Base-by-base conservation (phyloP, 1,140 invertebrate species). In the Oreohelix idahoensis region DNA sequence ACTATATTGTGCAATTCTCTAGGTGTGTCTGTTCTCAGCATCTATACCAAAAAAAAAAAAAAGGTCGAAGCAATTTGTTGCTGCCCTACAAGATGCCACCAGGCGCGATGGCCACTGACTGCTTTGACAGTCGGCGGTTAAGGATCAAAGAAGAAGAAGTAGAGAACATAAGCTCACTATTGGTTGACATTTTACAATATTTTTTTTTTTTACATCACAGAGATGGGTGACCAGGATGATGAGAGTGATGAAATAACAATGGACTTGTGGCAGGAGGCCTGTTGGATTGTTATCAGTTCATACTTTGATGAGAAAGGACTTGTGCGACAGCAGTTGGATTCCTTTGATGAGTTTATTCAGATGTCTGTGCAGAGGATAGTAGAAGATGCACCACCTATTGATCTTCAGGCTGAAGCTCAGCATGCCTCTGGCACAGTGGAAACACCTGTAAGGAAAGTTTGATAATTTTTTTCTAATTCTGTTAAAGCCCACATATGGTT, bases 341-440 rank as follows among this genome's bases (percentile, higher is more conserved):
- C 97, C 88, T 99, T 99, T 93, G 98, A 99, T 94, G 98, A 99
- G 93, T 99, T 99, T 91, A 99, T 99, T 92, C 98, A 99, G 91
- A 99, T 99, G 98, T 99, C 98, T 20, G 98, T 99, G 35, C 98
- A 99, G 91, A 94, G 98, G 86, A 99, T 99, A 92, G 98, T 99
- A 1, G 98, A 99, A 94, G 98, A 99, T 93, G 98, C 98, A 0
- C 98, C 98, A 23, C 96, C 96, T 79, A 98, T 99, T 84, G 98
- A 99, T 91, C 93, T 99, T 29, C 97, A 99, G 93, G 98, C 97
- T 0, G 98, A 99, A 94, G 97, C 98, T 5, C 98, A 99, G 90
- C 98, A 99, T 93, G 96, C 95, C 17, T 95, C 95, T 23, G 98
- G 97, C 53, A 96, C 97, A 94, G 95, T 98, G 71, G 98, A 98